Evolutionary conservation across 2,888 invertebrate species (phyloP).

Genomic region (Lissocephala sabroskyi): DNA sequence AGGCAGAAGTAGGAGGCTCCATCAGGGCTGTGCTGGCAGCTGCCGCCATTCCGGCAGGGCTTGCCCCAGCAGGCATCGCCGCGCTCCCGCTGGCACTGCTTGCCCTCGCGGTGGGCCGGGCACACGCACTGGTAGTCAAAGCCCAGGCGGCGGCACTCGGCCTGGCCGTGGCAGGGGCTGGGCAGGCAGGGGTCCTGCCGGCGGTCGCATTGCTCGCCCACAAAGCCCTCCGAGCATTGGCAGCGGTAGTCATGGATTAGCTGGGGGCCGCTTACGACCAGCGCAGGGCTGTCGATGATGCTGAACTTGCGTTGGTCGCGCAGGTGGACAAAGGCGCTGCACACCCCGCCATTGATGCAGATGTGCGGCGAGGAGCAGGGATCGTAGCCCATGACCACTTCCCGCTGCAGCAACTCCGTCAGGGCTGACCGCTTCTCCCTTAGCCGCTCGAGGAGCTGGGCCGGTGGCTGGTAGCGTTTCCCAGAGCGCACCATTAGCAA

Average conservation of each 20-base stretch:
- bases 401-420: conserved; percentile 75
- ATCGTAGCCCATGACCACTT: conserved; percentile 81
- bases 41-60: conserved; percentile 93
- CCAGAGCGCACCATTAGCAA: conserved; percentile 79
- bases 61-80: conserved; percentile 88
- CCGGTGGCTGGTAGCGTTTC: conserved; percentile 76
- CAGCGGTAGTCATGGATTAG: conserved; percentile 86
- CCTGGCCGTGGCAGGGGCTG: conserved; percentile 89
- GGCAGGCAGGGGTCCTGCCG: conserved; percentile 93
- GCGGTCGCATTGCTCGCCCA: conserved; percentile 86
- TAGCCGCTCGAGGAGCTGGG: conserved; percentile 78
- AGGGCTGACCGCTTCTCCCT: conserved; percentile 79
- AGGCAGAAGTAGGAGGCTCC: conserved; percentile 92
- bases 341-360: conserved; percentile 86
- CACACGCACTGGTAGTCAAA: conserved; percentile 90
- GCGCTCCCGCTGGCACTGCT: conserved; percentile 86
- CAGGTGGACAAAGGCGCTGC: conserved; percentile 81
- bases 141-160: conserved; percentile 87
- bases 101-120: conserved; percentile 84
- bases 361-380: conserved; percentile 80
- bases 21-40: conserved; percentile 90
- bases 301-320: conserved; percentile 74
- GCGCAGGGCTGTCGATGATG: conserved; percentile 85
- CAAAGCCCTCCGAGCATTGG: conserved; percentile 87
- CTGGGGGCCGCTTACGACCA: conserved; percentile 88